Base-by-base conservation (phyloP, 2,797 vertebrate species). In the Basileuterus tristriatus region DNA sequence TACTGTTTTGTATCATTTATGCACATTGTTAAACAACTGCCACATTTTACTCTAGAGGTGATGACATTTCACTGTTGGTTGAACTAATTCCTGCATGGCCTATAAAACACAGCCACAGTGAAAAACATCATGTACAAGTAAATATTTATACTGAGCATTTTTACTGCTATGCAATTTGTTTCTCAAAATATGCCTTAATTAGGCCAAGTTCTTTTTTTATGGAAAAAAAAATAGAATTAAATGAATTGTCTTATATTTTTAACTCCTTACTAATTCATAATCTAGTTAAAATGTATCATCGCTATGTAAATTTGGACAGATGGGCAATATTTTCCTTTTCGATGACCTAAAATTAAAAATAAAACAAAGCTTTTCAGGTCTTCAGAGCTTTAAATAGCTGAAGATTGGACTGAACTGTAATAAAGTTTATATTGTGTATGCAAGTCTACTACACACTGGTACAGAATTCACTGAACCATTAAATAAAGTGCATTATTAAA, bases 31-130 rank as follows among this genome's bases (percentile, higher is more conserved):
- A 91, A 96, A 74, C 32, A 92, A 70, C 72, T 63, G 47, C 46
- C 76, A 94, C 62, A 37, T 83, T 96, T 96, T 87, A 91, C 79
- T 90, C 75, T 43, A 52, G 84, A 94, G 79, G 53, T 93, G 69
- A 87, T 85, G 84, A 87, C 60, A 91, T 83, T 95, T 92, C 64
- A 65, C 75, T 91, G 62, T 58, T 91, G 30, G 49, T 75, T 94
- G 87, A 91, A 75, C 67, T 89, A 78, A 89, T 87, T 89, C 69
- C 55, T 78, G 43, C 36, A 69, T 71, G 82, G 58, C 46, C 78
- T 92, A 70, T 80, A 89, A 93, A 95, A 77, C 32, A 68, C 20
- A 67, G 55, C 27, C 8, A 2, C 26, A 49, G 43, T 68, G 55
- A 92, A 89, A 89, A 90, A 59, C 22, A 68, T 49, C 87, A 68